These are phyloP conservation scores for Engraulis encrasicolus DNA, from an alignment of 2,113 vertebrate genomes.

Conservation along the genomic window DNA sequence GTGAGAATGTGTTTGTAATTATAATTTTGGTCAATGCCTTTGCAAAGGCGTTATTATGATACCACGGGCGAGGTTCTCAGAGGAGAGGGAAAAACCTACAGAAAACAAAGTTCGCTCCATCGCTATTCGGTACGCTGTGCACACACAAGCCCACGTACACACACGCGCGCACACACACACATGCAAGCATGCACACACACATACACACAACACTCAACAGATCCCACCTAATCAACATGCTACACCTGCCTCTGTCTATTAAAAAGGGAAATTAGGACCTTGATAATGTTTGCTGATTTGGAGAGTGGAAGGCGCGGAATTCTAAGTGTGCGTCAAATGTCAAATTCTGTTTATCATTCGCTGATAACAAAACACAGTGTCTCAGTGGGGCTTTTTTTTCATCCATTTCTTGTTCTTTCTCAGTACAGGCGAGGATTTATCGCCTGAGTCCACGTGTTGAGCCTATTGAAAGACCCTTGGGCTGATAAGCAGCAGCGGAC, in stretches of 20 bases:
- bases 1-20: constrained; percentile 33
- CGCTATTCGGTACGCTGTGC: not conserved
- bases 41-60: constrained; percentile 34
- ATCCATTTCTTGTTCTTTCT: constrained; percentile 27
- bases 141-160: too few species aligned
- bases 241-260: constrained; percentile 51
- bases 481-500: constrained; percentile 52
- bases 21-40: constrained; percentile 20
- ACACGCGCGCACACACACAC: too few species aligned
- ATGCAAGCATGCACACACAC: not conserved
- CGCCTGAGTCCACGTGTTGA: constrained; percentile 30
- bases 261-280: constrained; percentile 49
- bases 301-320: constrained; percentile 56
- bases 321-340: constrained; percentile 66
- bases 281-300: constrained; percentile 59
- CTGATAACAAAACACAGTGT: constrained; percentile 32
- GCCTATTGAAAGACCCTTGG: constrained; percentile 49
- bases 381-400: constrained; percentile 7
- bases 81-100: not conserved
- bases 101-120: constrained; percentile 8
- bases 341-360: constrained; percentile 58
- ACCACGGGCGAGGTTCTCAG: not conserved
- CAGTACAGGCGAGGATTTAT: not conserved
- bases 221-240: constrained; percentile 23
- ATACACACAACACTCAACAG: constrained; percentile 1